Base-by-base conservation (phyloP, 2,888 invertebrate species). In the Sinotaia quadrata region DNA sequence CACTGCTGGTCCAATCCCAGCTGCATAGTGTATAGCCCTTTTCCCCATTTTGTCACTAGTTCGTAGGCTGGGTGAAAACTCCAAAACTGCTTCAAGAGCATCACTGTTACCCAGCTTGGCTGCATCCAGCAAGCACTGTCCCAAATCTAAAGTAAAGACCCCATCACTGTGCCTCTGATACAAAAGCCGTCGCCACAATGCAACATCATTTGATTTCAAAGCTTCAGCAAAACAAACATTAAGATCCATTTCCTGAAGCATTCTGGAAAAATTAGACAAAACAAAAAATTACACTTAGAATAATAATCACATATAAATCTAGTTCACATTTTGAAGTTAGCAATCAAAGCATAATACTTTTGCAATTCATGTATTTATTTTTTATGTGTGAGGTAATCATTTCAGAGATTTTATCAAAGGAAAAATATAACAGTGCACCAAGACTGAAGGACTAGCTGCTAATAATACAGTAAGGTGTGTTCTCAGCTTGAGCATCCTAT, bases 11-110 rank as follows among this genome's bases (percentile, higher is more conserved):
- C 76, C 76, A 33, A 58, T 63, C 63, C 67, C 66, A 18, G 76
- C 78, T 33, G 81, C 81, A 33, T 76, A 69, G 57, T 81, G 80
- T 2, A 81, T 70, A 18, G 77, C 74, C 15, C 78, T 61, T 31
- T 72, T 60, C 1, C 74, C 72, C 10, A 58, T 52, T 4, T 33
- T 29, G 54, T 79, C 76, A 4, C 63, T 60, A 44, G 68, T 69
- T 21, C 73, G 58, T 54, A 76, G 63, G 31, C 69, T 67, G 8
- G 73, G 73, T 4, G 44, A n/a, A 15, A 68, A 65, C 4, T 47
- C 7, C n/a, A 73, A 49, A 31, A 73, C 44, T 29, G 62, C 63
- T 41, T 49, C 10, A 5, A 73, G 56, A 8, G 65, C 69, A 27
- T 21, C 47, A 15, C 34, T 21, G 24, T 47, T 63, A 4, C 69